phyloP scores from a whole-genome alignment of 2,797 vertebrate species.

The Phrynocephalus vlangalii region DNA sequence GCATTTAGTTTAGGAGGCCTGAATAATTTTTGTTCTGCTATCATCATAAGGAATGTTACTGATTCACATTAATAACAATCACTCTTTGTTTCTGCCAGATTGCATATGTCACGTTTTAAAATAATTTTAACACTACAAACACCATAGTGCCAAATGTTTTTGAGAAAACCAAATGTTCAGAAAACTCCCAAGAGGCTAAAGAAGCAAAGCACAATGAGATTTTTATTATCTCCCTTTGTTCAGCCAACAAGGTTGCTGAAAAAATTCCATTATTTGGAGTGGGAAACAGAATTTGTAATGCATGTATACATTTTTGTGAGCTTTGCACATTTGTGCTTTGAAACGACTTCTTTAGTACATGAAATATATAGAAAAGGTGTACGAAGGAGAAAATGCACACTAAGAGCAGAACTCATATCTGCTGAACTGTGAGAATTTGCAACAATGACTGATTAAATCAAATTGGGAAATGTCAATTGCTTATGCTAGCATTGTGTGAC shows the following conservation, averaged over 20 bases:
- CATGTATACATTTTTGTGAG: no score
- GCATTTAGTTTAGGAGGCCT: not conserved
- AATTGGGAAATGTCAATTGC: not conserved
- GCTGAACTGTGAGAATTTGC: not conserved
- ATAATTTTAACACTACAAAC: not conserved
- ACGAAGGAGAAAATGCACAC: not conserved
- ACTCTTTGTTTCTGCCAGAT: not conserved
- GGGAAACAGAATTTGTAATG: not conserved
- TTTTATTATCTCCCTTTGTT: not conserved
- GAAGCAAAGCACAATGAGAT: no score
- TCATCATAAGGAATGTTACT: not conserved
- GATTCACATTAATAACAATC: not conserved
- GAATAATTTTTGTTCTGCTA: not conserved
- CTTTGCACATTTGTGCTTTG: no score
- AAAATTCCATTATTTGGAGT: not conserved
- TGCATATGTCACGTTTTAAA: not conserved
- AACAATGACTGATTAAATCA: not conserved
- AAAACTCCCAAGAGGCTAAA: no score
- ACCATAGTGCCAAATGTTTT: no score
- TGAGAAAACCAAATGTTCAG: not conserved
- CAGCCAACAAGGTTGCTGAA: no score
- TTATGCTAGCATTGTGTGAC: not conserved
- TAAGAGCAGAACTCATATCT: slow-evolving; percentile 6
- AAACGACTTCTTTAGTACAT: no score
- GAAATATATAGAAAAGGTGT: not conserved